These are phyloP conservation scores for Hippopotamus amphibius DNA, from an alignment of 2,113 vertebrate genomes.

Conservation along the genomic window DNA sequence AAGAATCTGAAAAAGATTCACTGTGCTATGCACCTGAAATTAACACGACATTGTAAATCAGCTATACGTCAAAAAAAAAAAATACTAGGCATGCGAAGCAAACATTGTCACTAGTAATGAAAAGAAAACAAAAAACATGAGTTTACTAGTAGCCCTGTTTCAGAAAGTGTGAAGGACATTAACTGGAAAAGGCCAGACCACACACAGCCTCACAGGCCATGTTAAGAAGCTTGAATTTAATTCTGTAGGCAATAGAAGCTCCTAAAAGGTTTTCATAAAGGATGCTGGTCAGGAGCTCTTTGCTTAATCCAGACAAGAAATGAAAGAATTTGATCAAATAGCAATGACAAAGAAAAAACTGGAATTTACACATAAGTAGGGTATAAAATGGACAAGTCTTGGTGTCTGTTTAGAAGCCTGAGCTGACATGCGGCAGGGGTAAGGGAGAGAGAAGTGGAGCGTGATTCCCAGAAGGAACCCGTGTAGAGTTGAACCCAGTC, in stretches of 20 bases:
- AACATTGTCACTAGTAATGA: too few relatives aligned
- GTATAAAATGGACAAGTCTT: neutral
- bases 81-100: too few relatives aligned
- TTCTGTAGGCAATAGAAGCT: neutral
- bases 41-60: too few relatives aligned
- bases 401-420: neutral
- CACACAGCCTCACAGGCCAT: neutral
- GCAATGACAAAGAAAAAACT: neutral
- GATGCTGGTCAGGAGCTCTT: neutral
- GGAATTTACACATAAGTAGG: neutral
- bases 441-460: neutral
- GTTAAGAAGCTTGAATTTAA: neutral
- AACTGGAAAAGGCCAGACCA: neutral
- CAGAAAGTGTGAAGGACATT: neutral
- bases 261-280: neutral
- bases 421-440: neutral
- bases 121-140: too few relatives aligned
- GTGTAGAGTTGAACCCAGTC: neutral
- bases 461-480: neutral
- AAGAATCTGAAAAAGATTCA: too few relatives aligned
- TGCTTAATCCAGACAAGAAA: neutral
- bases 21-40: too few relatives aligned
- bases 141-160: neutral
- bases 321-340: neutral
- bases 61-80: too few relatives aligned